phyloP scores from a whole-genome alignment of 2,888 invertebrate genomes.

The Trisateles emortualis region DNA sequence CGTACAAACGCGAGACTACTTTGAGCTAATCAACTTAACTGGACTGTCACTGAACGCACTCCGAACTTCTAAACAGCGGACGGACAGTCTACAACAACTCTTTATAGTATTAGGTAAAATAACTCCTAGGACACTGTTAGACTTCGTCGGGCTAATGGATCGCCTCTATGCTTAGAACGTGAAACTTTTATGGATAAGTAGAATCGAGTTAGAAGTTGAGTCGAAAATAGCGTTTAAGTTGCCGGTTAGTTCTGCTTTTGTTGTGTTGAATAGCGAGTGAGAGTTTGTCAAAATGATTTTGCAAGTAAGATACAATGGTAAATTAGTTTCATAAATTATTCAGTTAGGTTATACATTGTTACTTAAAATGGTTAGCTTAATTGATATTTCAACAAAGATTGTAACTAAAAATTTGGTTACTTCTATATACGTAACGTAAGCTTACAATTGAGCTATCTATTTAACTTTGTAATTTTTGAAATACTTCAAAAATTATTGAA shows the following conservation, averaged over 20 bases:
- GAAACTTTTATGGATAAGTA: slow-evolving; percentile 81
- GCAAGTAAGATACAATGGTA: slow-evolving; percentile 26
- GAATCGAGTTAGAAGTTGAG: slow-evolving; percentile 74
- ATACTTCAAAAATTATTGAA: no score
- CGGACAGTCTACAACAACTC: slow-evolving; percentile 69
- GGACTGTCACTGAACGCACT: slow-evolving; percentile 66
- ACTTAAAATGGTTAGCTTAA: slow-evolving; percentile 14
- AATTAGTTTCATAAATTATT: slow-evolving; percentile 27
- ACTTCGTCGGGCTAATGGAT: slow-evolving; percentile 80
- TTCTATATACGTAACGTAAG: no score
- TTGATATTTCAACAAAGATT: not conserved
- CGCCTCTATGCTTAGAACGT: slow-evolving; percentile 78
- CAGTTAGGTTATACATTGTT: slow-evolving; percentile 4
- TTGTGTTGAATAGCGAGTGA: slow-evolving; percentile 55
- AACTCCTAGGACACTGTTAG: slow-evolving; percentile 76
- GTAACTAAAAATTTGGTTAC: no score
- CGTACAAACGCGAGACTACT: slow-evolving; percentile 61
- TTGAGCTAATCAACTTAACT: slow-evolving; percentile 71
- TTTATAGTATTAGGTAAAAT: slow-evolving; percentile 82
- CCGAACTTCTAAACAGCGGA: slow-evolving; percentile 71
- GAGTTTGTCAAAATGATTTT: slow-evolving; percentile 48
- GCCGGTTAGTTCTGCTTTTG: slow-evolving; percentile 60
- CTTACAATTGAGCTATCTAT: no score
- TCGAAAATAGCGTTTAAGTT: slow-evolving; percentile 75
- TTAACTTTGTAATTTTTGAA: no score